Evolutionary conservation across 2,888 invertebrate genomes (phyloP).

Genomic region (Aphidius colemani): DNA sequence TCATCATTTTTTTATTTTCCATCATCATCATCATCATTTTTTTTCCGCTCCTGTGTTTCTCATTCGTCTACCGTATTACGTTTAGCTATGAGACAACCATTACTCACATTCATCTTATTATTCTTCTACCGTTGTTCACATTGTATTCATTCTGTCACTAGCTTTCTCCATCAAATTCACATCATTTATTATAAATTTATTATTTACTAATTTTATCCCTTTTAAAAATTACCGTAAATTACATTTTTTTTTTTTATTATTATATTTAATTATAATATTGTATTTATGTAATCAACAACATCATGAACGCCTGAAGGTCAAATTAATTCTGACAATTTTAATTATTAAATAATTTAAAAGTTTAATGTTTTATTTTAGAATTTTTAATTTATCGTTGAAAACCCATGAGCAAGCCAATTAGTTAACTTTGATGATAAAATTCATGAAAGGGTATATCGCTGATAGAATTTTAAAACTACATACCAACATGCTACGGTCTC

Average conservation of each 20-base stretch:
- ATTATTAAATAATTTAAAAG: neutral
- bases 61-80: slow-evolving; percentile 26
- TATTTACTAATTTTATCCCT: neutral
- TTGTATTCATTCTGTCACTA: slow-evolving; percentile 1
- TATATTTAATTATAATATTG: too few relatives aligned
- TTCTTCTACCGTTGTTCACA: slow-evolving; percentile 9
- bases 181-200: neutral
- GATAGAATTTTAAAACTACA: slow-evolving; percentile 7
- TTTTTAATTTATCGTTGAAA: too few relatives aligned
- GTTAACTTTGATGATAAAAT: too few relatives aligned
- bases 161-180: neutral
- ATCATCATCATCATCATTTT: slow-evolving; percentile 17
- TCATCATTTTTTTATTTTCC: slow-evolving; percentile 23
- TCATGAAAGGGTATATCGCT: too few relatives aligned
- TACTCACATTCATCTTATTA: slow-evolving; percentile 19
- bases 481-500: neutral
- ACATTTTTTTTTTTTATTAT: too few relatives aligned
- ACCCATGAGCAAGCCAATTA: too few relatives aligned
- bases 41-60: slow-evolving; percentile 23
- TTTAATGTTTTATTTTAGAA: too few relatives aligned
- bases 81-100: slow-evolving; percentile 20
- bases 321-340: neutral
- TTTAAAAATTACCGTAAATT: too few relatives aligned
- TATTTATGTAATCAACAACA: too few relatives aligned
- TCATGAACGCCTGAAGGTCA: too few relatives aligned